These are phyloP conservation scores for Aspidoscelis tigris DNA, from an alignment of 2,113 vertebrate genomes.

Conservation along the genomic window DNA sequence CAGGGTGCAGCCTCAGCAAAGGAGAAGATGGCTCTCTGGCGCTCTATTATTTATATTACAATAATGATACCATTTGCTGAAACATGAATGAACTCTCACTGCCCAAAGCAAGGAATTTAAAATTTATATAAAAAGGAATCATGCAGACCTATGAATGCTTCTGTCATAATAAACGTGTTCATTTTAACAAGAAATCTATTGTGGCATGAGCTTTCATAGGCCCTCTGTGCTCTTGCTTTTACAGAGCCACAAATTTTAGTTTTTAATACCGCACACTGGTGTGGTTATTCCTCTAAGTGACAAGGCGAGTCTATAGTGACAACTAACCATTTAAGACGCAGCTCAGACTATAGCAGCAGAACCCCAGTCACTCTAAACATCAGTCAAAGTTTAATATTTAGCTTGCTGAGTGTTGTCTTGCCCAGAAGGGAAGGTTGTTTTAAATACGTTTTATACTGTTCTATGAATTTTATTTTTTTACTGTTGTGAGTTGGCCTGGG, in stretches of 20 bases:
- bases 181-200: slow-evolving; percentile 8
- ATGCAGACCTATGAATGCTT: slow-evolving; percentile 4
- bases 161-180: background rate
- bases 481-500: too few relatives aligned
- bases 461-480: too few relatives aligned
- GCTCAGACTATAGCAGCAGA: background rate
- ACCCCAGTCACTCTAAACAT: background rate
- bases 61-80: slow-evolving; percentile 7
- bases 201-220: background rate
- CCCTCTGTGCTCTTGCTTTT: background rate
- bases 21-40: background rate
- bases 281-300: background rate
- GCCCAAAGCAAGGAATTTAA: background rate
- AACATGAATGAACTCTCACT: background rate
- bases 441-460: too few relatives aligned
- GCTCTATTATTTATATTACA: background rate
- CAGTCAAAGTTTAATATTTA: background rate
- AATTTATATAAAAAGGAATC: background rate
- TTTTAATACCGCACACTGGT: background rate
- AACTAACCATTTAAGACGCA: background rate
- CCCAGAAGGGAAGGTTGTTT: background rate
- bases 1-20: background rate
- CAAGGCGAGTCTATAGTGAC: background rate
- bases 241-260: background rate
- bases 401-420: background rate